These are phyloP conservation scores for Epistrophella euchroma DNA, from an alignment of 2,888 invertebrate genomes.

Conservation along the genomic window DNA sequence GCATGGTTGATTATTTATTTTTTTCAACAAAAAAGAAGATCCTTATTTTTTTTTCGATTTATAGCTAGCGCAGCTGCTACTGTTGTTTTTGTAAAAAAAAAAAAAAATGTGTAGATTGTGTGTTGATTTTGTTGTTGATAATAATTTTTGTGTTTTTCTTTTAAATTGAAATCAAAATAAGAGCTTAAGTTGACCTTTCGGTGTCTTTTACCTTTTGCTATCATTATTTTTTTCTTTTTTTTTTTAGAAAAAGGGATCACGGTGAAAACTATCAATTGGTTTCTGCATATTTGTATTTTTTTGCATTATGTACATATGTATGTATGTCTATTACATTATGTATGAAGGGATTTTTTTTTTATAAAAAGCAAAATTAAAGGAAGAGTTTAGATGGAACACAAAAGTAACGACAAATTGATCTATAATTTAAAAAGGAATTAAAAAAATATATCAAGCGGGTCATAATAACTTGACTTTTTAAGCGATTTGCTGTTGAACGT, in stretches of 20 bases:
- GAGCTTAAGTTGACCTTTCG: constrained; percentile 22
- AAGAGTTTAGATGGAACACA: background rate
- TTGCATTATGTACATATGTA: too few species aligned
- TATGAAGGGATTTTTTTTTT: background rate
- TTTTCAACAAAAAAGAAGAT: constrained; percentile 16
- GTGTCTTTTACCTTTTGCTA: constrained; percentile 14
- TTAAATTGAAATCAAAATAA: constrained; percentile 58
- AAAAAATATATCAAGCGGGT: too few species aligned
- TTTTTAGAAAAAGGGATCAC: background rate
- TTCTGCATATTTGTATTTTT: background rate
- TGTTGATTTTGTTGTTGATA: constrained; percentile 62
- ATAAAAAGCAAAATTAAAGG: background rate
- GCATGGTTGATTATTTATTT: constrained; percentile 29
- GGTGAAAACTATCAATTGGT: background rate
- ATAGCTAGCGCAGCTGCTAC: constrained; percentile 50
- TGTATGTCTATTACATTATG: too few species aligned
- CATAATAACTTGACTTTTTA: too few species aligned
- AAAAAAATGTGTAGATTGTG: constrained; percentile 22
- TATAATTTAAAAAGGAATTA: too few species aligned
- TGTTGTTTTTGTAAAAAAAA: constrained; percentile 40
- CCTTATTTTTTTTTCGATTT: background rate
- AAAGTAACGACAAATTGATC: background rate
- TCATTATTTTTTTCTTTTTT: background rate
- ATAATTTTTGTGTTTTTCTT: constrained; percentile 51
- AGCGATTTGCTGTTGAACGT: too few species aligned